These are phyloP conservation scores for Myxocyprinus asiaticus DNA, from an alignment of 2,113 vertebrate species.

Conservation along the genomic window DNA sequence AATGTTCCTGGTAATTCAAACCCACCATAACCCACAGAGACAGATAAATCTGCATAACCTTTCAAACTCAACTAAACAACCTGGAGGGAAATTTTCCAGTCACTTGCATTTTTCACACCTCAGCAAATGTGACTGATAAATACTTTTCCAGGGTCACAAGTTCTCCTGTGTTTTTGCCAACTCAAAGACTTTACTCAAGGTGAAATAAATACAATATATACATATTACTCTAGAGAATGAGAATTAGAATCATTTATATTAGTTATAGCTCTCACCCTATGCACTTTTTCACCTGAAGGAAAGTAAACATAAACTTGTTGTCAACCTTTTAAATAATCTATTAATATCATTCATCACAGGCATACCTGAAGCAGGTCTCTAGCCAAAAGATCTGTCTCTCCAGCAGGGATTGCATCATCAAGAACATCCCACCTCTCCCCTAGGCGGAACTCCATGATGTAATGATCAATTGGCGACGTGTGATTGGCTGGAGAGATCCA, in stretches of 20 bases:
- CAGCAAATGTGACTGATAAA: not conserved
- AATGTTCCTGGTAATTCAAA: too few relatives aligned
- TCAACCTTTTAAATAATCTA: not conserved
- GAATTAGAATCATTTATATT: too few relatives aligned
- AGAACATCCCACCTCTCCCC: conserved; percentile 93
- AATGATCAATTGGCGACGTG: conserved; percentile 94
- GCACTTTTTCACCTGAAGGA: too few relatives aligned
- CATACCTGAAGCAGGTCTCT: conserved; percentile 93
- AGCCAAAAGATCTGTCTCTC: conserved; percentile 88
- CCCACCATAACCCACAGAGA: too few relatives aligned
- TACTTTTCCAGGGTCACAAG: too few relatives aligned
- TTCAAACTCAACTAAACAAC: not conserved
- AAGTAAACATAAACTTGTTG: too few relatives aligned
- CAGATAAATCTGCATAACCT: not conserved
- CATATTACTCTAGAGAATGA: too few relatives aligned
- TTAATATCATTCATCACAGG: not conserved
- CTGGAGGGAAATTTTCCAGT: not conserved
- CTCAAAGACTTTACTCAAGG: too few relatives aligned
- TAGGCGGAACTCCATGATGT: conserved; percentile 94
- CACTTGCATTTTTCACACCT: not conserved
- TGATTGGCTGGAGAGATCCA: conserved; percentile 98
- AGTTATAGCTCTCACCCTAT: too few relatives aligned
- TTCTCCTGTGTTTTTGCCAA: too few relatives aligned
- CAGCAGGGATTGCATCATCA: conserved; percentile 85
- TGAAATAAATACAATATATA: too few relatives aligned